Evolutionary conservation across 2,113 vertebrate species (phyloP), one percentile per base, ranked within the genome.

Genomic region (Sterrhoptilus dennistouni): DNA sequence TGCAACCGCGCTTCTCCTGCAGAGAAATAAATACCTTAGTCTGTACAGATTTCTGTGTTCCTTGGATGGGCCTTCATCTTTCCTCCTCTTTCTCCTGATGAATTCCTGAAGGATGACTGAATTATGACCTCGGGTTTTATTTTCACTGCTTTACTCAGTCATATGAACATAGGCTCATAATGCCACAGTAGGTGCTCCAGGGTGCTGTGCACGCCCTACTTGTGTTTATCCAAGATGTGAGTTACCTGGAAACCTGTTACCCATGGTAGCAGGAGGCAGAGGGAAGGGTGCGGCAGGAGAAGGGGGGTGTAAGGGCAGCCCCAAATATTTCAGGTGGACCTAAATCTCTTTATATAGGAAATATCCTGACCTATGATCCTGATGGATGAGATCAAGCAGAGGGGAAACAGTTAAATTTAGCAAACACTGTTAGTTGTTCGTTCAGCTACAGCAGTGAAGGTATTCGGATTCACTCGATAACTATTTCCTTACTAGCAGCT

Each of bases 401-500:
- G 36, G 33, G 76, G 81, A 57, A 95, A 76, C 6, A 57, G 91
- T 69, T 85, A 91, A 90, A 95, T 91, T 76, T 50, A 83, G 29
- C 59, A 85, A 89, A 77, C 15, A 28, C 14, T 13, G 1, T n/a
- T 65, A 83, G 28, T 11, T 5, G 0, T 60, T 74, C 50, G 1
- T 56, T 95, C 59, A 77, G 49, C 40, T 69, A 15, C 19, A 91
- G 79, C 50, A 87, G 19, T 44, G 87, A 94, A 95, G 78, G 54
- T 68, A 49, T 78, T 89, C 60, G 89, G 76, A 81, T 83, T 94
- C 85, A 89, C 60, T 82, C 36, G 0, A 78, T 86, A 92, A 77
- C 79, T 92, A 81, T 90, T 92, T 95, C 85, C 76, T 90, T 53
- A 86, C 76, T 64, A 84, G 64, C 17, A 77, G 64, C 83, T 94